Percentiles rank a stretch among this genome's conserved stretches.
These are phyloP conservation scores for Galaxea fascicularis DNA, from an alignment of 92 coral and sea anemone species.

Conservation along the genomic window DNA sequence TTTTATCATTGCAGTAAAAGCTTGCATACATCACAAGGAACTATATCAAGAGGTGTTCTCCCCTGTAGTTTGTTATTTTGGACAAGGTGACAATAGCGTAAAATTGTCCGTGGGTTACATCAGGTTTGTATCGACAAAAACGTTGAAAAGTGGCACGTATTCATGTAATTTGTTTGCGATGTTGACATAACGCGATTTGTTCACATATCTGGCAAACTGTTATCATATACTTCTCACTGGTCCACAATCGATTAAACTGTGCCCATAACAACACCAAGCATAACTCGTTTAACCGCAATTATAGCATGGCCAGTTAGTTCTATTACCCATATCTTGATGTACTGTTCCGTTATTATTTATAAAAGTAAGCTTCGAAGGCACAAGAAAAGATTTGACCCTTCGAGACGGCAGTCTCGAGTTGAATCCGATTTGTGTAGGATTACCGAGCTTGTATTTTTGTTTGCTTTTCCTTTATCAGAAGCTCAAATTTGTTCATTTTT, in stretches of 20 bases:
- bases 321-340: slow-evolving; percentile 2
- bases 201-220: not conserved
- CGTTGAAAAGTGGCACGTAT: not conserved
- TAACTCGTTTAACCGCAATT: not conserved
- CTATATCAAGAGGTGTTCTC: not conserved
- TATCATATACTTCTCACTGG: not conserved
- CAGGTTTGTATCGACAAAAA: not conserved
- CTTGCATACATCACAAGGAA: too few species aligned
- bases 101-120: not conserved
- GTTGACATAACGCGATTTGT: slow-evolving; percentile 13
- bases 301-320: not conserved
- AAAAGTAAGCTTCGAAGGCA: not conserved
- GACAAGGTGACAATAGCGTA: not conserved
- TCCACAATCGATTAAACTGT: not conserved
- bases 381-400: slow-evolving; percentile 8
- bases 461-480: not conserved
- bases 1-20: too few species aligned
- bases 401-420: not conserved
- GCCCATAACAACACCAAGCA: not conserved
- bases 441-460: not conserved
- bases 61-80: not conserved
- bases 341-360: slow-evolving; percentile 6
- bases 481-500: not conserved
- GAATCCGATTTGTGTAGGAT: not conserved
- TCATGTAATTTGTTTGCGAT: not conserved